Conservation (phyloP, 2,888 invertebrate genomes). For the Beris morrisii region DNA sequence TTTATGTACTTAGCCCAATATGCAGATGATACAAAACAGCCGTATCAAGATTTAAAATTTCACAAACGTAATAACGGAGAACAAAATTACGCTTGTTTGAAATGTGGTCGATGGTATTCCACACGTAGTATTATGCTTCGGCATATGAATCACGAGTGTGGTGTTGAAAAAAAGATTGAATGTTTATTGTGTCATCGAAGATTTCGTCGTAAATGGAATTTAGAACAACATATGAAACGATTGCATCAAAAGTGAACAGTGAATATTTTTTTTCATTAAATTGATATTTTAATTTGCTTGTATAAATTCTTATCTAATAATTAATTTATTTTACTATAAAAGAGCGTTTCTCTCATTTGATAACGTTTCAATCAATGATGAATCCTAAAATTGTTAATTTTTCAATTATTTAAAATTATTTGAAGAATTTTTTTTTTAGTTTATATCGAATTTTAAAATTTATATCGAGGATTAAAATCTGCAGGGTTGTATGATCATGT, state of each 20-base stretch:
- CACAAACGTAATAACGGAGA: constrained; percentile 33
- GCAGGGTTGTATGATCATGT: too few species aligned
- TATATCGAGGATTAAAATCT: too few species aligned
- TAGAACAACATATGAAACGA: constrained; percentile 58
- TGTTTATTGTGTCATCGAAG: constrained; percentile 52
- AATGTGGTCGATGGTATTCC: constrained; percentile 45
- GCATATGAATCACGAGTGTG: constrained; percentile 48
- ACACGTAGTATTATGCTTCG: constrained; percentile 44
- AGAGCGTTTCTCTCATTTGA: not conserved
- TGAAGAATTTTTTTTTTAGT: too few species aligned
- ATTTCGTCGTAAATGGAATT: constrained; percentile 59
- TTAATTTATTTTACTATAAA: too few species aligned
- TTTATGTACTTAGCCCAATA: constrained; percentile 42
- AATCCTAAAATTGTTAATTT: not conserved
- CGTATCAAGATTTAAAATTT: constrained; percentile 32
- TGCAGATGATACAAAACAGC: constrained; percentile 35
- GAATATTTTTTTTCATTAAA: not conserved
- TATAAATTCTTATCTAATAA: not conserved
- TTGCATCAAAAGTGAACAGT: constrained; percentile 45
- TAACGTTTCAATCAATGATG: too few species aligned
- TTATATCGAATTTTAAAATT: too few species aligned
- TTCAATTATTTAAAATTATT: too few species aligned
- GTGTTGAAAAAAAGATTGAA: constrained; percentile 52
- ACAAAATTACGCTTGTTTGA: constrained; percentile 40
- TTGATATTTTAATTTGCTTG: not conserved